Percentiles rank a stretch among this genome's conserved stretches.
Evolutionary conservation across 2,797 vertebrate genomes (phyloP).

Genomic region (Heterohyrax brucei): DNA sequence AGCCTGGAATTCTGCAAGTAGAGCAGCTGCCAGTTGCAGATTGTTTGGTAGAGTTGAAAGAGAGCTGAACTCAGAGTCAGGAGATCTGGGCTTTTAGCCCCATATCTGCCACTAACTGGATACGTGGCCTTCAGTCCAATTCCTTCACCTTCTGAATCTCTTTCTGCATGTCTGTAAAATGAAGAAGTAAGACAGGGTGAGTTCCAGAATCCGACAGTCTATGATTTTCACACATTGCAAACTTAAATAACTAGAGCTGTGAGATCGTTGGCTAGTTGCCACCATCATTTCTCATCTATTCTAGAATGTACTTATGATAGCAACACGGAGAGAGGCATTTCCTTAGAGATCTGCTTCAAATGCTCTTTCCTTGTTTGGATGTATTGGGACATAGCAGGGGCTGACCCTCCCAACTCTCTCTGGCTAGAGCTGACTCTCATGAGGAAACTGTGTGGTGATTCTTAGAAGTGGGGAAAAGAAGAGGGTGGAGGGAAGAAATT

Average conservation of each 20-base stretch:
- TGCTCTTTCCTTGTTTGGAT: slow-evolving; percentile 63
- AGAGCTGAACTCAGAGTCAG: slow-evolving; percentile 23
- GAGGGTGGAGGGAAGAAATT: neutral
- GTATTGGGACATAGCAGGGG: neutral
- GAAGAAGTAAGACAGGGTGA: neutral
- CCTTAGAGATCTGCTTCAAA: slow-evolving; percentile 65
- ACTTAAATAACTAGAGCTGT: slow-evolving; percentile 33
- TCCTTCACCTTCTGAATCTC: slow-evolving; percentile 58
- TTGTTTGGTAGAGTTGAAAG: neutral
- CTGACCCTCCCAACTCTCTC: neutral
- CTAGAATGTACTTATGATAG: slow-evolving; percentile 70
- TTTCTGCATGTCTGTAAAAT: slow-evolving; percentile 29
- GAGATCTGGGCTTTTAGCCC: neutral
- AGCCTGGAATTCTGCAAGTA: neutral
- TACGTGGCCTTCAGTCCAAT: slow-evolving; percentile 39
- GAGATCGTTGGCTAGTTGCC: slow-evolving; percentile 43
- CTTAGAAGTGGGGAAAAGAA: slow-evolving; percentile 24
- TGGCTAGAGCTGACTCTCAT: slow-evolving; percentile 30
- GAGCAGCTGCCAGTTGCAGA: slow-evolving; percentile 16
- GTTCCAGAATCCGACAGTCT: slow-evolving; percentile 55
- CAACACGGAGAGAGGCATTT: slow-evolving; percentile 63
- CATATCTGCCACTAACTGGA: neutral
- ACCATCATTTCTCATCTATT: slow-evolving; percentile 73
- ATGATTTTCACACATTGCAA: slow-evolving; percentile 53
- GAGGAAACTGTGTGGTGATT: slow-evolving; percentile 27